Conservation (phyloP, 2,797 vertebrate species). For the Cichlasoma orientale region DNA sequence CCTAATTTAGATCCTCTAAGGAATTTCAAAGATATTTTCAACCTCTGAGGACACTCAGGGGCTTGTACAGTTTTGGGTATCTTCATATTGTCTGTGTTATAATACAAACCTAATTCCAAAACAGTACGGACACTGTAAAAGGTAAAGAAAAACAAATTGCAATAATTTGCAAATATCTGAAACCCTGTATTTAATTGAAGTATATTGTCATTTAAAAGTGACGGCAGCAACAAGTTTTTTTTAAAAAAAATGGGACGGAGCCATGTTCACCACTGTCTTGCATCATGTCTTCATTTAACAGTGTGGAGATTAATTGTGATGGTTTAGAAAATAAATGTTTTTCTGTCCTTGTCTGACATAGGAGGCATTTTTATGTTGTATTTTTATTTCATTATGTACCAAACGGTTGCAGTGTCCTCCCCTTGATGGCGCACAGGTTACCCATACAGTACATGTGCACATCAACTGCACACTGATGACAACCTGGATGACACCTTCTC, state of each 20-base stretch:
- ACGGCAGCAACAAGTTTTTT: not conserved
- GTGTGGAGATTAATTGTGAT: not conserved
- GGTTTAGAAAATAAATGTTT: not conserved
- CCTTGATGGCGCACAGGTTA: not conserved
- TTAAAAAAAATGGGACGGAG: not conserved
- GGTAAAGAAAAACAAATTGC: no score
- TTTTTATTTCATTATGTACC: not conserved
- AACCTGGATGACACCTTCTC: not conserved
- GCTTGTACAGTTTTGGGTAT: not conserved
- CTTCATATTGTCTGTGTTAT: not conserved
- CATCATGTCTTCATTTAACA: not conserved
- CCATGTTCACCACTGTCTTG: not conserved
- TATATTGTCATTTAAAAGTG: not conserved
- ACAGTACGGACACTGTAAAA: not conserved
- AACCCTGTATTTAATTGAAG: not conserved
- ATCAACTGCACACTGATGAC: not conserved
- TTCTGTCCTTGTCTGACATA: not conserved
- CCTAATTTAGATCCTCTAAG: slow-evolving; percentile 18
- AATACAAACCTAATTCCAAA: not conserved
- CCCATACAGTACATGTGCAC: not conserved
- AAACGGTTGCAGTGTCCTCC: not conserved
- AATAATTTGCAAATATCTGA: not conserved
- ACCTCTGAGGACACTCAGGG: not conserved
- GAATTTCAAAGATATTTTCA: not conserved
- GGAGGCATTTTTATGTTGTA: not conserved